Percentiles rank a stretch among this genome's conserved stretches.
Conservation (phyloP, 2,113 vertebrate genomes). For the Amphiprion percula region DNA sequence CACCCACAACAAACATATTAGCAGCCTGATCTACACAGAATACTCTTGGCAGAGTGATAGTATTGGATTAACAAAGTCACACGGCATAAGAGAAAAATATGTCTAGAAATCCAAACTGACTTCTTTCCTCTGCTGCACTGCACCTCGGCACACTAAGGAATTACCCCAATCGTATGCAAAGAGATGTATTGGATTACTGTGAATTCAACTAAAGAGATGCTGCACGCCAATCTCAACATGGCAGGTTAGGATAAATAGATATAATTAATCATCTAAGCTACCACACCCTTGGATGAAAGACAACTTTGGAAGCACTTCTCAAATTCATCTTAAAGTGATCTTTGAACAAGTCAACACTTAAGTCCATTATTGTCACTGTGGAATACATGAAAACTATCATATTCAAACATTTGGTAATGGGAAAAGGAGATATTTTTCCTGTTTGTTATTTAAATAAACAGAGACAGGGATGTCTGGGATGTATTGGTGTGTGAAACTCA, state of each 20-base stretch:
- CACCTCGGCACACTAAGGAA: constrained; percentile 50
- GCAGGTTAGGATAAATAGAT: constrained; percentile 29
- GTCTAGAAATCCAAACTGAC: constrained; percentile 74
- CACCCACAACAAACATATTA: constrained; percentile 94
- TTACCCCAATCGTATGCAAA: constrained; percentile 37
- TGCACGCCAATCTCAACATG: constrained; percentile 60
- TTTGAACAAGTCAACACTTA: constrained; percentile 53
- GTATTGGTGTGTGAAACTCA: constrained; percentile 80
- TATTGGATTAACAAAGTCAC: constrained; percentile 84
- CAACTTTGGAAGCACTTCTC: constrained; percentile 37
- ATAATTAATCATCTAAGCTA: constrained; percentile 44
- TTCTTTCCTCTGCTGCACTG: constrained; percentile 50
- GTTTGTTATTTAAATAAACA: constrained; percentile 82
- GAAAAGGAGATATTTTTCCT: constrained; percentile 65
- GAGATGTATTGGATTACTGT: constrained; percentile 62
- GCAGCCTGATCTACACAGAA: constrained; percentile 86
- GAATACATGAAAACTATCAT: constrained; percentile 56
- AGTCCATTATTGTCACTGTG: constrained; percentile 46
- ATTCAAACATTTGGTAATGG: constrained; percentile 70
- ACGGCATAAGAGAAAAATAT: constrained; percentile 70
- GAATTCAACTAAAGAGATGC: constrained; percentile 40
- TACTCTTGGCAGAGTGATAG: constrained; percentile 79
- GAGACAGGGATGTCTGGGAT: constrained; percentile 75
- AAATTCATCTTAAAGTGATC: constrained; percentile 42
- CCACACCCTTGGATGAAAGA: constrained; percentile 44